Evolutionary conservation across 2,113 vertebrate genomes (phyloP), one percentile per base, ranked within the genome.

Genomic region (Saguinus imperator): DNA sequence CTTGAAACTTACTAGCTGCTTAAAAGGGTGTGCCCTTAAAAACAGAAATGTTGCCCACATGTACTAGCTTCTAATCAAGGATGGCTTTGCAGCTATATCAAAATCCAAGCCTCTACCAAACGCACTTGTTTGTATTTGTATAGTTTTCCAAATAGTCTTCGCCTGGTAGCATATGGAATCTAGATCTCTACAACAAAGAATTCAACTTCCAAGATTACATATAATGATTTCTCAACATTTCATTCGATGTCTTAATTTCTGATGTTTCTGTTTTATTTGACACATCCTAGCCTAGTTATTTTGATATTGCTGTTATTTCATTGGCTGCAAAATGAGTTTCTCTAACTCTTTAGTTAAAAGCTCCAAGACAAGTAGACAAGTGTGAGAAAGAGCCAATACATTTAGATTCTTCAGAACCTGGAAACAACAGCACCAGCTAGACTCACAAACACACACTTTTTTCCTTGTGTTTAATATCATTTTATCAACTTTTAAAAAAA

Each of bases 301-400:
- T 95, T 96, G 91, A 35, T 58, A 64, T 81, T 25, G 77, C 72
- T 90, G 0, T 95, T 10, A 68, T 94, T 96, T 50, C 17, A 85
- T 6, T 89, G 88, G 58, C 72, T 91, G 13, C 93, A 77, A 94
- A n/a, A 86, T 77, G 48, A 94, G 32, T 92, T 97, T 58, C 50
- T 88, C 23, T 77, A 87, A 13, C 90, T 61, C 82, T 86, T 88
- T 52, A 75, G 94, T 93, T 95, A 58, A 72, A 92, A 97, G 68
- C 43, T 95, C 64, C 93, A 95, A 87, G 82, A 96, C 88, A 94
- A 52, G 84, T 79, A 98, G 17, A 68, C 89, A 16, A 94, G 43
- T 29, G 10, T 80, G 37, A 81, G 16, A 77, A 91, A 61, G 32
- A 77, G 9, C 40, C 25, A 29, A 37, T 61, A 10, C 2, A 29